Evolutionary conservation across 2,113 vertebrate genomes (phyloP).

Genomic region (Calidris pygmaea): DNA sequence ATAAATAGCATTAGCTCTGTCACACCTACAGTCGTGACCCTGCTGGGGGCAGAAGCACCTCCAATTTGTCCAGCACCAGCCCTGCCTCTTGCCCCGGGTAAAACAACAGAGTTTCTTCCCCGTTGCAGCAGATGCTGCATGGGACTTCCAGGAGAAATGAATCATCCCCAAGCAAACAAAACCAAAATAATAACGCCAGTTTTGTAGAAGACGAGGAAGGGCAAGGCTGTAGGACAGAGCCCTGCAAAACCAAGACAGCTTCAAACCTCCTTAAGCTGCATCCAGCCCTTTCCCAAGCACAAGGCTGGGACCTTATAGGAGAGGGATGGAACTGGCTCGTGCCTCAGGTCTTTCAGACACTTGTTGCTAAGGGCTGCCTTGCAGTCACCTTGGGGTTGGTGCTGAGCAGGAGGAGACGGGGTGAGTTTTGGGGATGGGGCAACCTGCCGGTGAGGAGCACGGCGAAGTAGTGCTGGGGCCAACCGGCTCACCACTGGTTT

Average conservation of each 20-base stretch:
- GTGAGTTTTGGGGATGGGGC: neutral
- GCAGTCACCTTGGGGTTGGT: neutral
- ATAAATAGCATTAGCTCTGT: neutral
- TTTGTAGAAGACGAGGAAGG: neutral
- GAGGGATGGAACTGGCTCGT: neutral
- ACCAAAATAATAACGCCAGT: accelerated
- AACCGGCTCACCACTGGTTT: neutral
- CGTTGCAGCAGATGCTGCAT: accelerated
- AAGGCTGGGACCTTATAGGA: accelerated
- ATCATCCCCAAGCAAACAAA: neutral
- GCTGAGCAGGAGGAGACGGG: neutral
- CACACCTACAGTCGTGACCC: neutral
- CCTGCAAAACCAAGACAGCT: neutral
- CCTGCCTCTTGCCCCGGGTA: too few species aligned
- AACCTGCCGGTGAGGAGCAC: neutral
- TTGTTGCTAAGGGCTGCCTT: neutral
- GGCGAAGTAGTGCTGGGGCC: neutral
- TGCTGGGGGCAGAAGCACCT: neutral
- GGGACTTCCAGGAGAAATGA: neutral
- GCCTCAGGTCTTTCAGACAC: neutral
- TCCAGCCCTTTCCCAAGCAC: neutral
- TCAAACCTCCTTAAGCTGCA: neutral
- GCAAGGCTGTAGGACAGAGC: neutral
- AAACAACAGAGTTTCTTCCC: neutral
- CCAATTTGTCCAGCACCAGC: neutral